phyloP scores from a whole-genome alignment of 2,888 invertebrate species.

The Cheilosia pagana region DNA sequence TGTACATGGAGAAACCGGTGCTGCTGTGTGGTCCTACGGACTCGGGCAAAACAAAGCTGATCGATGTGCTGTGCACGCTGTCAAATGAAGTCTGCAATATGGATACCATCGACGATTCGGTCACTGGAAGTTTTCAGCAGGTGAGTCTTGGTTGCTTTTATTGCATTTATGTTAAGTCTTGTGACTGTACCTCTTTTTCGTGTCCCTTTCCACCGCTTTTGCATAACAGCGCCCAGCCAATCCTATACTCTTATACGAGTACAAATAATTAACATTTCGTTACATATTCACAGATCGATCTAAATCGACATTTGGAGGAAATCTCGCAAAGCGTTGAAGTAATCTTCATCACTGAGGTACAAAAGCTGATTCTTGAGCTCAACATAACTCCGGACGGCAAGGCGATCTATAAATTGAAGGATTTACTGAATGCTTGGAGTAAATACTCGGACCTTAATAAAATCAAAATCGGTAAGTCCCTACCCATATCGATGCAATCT shows the following conservation, averaged over 20 bases:
- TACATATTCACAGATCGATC: constrained; percentile 79
- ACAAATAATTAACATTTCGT: too few relatives aligned
- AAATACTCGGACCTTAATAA: constrained; percentile 77
- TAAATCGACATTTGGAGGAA: constrained; percentile 87
- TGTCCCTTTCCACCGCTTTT: too few relatives aligned
- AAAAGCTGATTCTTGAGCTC: constrained; percentile 75
- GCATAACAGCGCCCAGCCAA: too few relatives aligned
- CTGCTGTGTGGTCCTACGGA: constrained; percentile 85
- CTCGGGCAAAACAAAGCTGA: constrained; percentile 83
- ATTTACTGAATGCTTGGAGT: constrained; percentile 79
- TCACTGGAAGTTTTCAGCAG: constrained; percentile 97
- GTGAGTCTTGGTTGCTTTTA: constrained; percentile 77
- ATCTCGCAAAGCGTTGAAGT: constrained; percentile 83
- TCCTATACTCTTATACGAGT: too few relatives aligned
- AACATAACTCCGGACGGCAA: constrained; percentile 10
- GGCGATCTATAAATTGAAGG: constrained; percentile 41
- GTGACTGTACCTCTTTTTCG: too few relatives aligned
- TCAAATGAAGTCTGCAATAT: constrained; percentile 81
- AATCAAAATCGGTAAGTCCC: constrained; percentile 77
- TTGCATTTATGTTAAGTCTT: not conserved
- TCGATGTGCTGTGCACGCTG: constrained; percentile 81
- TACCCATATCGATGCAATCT: not conserved
- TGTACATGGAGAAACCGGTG: constrained; percentile 96
- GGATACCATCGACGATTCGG: constrained; percentile 83
- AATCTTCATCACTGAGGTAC: constrained; percentile 78